phyloP scores from a whole-genome alignment of 2,113 vertebrate genomes.

The Uria aalge region DNA sequence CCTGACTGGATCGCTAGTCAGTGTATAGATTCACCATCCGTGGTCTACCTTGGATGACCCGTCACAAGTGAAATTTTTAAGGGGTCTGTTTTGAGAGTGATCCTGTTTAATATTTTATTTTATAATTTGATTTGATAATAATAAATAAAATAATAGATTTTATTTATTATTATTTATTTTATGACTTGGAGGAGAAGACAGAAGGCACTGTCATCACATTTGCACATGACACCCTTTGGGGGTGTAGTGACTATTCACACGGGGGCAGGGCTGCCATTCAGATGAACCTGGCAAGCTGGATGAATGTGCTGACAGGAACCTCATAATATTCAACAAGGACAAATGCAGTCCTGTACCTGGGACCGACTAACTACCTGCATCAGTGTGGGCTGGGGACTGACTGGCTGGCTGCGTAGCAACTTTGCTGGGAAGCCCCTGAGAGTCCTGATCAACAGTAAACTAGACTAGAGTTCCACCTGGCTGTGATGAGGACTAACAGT shows the following conservation, averaged over 20 bases:
- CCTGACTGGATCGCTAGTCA: background rate
- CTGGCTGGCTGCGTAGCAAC: background rate
- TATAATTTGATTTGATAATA: no score
- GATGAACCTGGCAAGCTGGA: background rate
- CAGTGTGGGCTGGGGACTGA: background rate
- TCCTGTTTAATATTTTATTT: background rate
- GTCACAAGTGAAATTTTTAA: background rate
- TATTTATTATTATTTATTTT: no score
- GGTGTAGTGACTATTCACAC: background rate
- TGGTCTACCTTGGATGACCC: background rate
- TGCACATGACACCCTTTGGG: background rate
- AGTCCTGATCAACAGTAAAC: background rate
- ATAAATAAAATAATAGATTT: no score
- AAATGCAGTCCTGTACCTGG: background rate
- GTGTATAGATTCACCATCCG: background rate
- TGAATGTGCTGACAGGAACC: background rate
- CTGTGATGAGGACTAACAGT: background rate
- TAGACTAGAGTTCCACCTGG: background rate
- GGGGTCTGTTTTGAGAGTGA: rapidly evolving
- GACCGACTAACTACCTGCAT: background rate
- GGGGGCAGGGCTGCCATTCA: background rate
- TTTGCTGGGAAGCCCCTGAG: background rate
- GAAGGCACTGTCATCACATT: background rate
- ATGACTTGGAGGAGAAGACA: background rate
- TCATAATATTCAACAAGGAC: background rate